Percentiles rank a stretch among this genome's conserved stretches.
Evolutionary conservation across 2,113 vertebrate genomes (phyloP).

Genomic region (Callionymus lyra): DNA sequence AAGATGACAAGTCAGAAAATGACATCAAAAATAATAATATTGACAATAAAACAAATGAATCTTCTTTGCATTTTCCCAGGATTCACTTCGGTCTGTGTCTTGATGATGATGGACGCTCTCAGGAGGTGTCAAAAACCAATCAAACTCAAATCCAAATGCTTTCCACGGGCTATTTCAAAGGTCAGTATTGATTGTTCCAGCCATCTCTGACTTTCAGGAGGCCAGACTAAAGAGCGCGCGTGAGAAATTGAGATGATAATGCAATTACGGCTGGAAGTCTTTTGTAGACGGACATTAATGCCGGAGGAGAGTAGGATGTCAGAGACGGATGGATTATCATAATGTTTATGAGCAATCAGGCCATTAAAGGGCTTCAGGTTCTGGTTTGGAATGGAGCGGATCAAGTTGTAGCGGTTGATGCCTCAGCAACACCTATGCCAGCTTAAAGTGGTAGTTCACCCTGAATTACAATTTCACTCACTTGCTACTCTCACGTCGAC

Average conservation of each 20-base stretch:
- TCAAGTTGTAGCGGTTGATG: too few species aligned
- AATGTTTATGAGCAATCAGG: constrained; percentile 11
- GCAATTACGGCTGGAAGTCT: constrained; percentile 37
- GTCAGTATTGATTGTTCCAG: constrained; percentile 57
- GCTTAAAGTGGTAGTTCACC: too few species aligned
- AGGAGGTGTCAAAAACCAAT: constrained; percentile 48
- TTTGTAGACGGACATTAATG: constrained; percentile 40
- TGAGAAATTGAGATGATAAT: constrained; percentile 57
- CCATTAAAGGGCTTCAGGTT: constrained; percentile 2
- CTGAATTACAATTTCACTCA: too few species aligned
- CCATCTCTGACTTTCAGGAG: constrained; percentile 32
- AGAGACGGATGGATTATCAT: constrained; percentile 20
- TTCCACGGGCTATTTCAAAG: constrained; percentile 51
- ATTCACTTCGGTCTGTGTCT: constrained; percentile 19
- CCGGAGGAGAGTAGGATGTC: constrained; percentile 26
- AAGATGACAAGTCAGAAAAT: constrained; percentile 29
- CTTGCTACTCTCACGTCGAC: too few species aligned
- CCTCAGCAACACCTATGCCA: too few species aligned
- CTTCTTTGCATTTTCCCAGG: constrained; percentile 9
- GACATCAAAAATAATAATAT: constrained; percentile 4
- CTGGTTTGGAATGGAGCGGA: too few species aligned
- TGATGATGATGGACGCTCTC: constrained; percentile 49
- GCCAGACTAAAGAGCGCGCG: constrained; percentile 31
- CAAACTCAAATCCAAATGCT: constrained; percentile 51
- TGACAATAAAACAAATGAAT: too few species aligned